Conservation (phyloP, 2,113 vertebrate genomes). For the Heliornis fulica region DNA sequence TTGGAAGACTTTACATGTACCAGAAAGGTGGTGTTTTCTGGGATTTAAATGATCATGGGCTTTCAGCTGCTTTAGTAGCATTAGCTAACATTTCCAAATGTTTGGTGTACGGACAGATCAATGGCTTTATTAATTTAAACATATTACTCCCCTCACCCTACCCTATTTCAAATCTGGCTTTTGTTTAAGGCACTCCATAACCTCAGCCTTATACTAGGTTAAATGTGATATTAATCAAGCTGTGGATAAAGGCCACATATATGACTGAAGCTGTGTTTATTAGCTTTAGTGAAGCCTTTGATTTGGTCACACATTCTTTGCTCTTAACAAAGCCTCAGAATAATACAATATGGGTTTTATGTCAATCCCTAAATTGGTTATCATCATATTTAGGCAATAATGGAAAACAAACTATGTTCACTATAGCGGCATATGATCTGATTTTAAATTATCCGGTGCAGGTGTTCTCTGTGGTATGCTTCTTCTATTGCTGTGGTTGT, state of each 20-base stretch:
- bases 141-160: constrained; percentile 27
- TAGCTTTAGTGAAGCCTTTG: constrained; percentile 67
- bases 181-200: constrained; percentile 69
- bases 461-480: not conserved
- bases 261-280: constrained; percentile 67
- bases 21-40: constrained; percentile 20
- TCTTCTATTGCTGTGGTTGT: not conserved
- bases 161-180: constrained; percentile 60
- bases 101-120: constrained; percentile 47
- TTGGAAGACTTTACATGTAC: not conserved
- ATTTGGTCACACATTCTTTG: constrained; percentile 66
- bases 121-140: constrained; percentile 63
- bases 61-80: constrained; percentile 32
- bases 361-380: constrained; percentile 47
- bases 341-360: constrained; percentile 34
- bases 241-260: constrained; percentile 64
- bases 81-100: constrained; percentile 45
- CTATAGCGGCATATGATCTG: constrained; percentile 3
- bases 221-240: constrained; percentile 74
- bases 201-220: constrained; percentile 59
- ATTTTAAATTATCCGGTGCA: constrained; percentile 30
- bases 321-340: constrained; percentile 62
- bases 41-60: constrained; percentile 24
- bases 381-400: constrained; percentile 51
- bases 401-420: constrained; percentile 22